These are phyloP conservation scores for Falco novaeseelandiae DNA, from an alignment of 2,797 vertebrate species.

Conservation along the genomic window DNA sequence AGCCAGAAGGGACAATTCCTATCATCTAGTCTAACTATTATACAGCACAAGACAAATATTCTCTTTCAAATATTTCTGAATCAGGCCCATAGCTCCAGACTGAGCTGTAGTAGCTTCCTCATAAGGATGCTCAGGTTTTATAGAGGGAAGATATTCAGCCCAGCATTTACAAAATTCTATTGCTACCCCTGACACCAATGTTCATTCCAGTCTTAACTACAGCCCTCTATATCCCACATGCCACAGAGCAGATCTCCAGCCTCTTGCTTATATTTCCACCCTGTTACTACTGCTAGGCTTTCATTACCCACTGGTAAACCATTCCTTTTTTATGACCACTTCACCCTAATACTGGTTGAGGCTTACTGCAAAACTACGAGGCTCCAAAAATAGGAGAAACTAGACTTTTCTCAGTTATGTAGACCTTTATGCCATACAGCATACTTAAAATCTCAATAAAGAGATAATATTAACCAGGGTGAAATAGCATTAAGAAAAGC, in stretches of 20 bases:
- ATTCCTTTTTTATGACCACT: neutral
- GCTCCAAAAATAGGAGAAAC: neutral
- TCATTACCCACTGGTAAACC: neutral
- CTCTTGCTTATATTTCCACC: neutral
- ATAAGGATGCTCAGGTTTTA: neutral
- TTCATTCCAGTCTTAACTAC: neutral
- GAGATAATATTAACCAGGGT: neutral
- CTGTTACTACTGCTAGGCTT: neutral
- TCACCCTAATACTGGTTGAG: neutral
- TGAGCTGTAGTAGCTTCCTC: neutral
- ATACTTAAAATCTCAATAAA: neutral
- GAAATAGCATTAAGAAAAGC: neutral
- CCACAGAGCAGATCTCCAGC: neutral
- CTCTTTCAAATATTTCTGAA: neutral
- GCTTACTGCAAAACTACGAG: neutral
- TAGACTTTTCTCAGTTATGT: neutral
- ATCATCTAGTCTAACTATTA: neutral
- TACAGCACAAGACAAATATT: neutral
- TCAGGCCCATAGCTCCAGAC: neutral
- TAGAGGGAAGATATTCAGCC: neutral
- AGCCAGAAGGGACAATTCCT: neutral
- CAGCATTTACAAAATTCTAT: rapidly evolving
- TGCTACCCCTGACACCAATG: neutral
- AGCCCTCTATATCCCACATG: neutral
- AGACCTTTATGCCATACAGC: neutral